Conservation (phyloP, 2,113 vertebrate genomes). For the Phylloscopus trochilus region DNA sequence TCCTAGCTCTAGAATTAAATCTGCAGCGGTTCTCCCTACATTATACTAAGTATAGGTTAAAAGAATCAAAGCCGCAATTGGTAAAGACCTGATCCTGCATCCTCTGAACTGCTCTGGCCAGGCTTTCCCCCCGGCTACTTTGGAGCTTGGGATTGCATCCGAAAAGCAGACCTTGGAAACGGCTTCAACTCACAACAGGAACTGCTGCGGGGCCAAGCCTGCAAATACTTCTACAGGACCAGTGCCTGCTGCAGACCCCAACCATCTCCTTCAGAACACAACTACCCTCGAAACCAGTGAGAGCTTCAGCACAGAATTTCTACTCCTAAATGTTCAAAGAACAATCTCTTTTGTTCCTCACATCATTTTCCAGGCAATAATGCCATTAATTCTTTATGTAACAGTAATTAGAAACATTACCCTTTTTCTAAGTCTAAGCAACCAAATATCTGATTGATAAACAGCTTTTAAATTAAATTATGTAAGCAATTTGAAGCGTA, state of each 20-base stretch:
- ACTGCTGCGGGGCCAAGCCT: not conserved
- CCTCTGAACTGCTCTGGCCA: not conserved
- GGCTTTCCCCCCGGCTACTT: not conserved
- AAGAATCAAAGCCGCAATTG: not conserved
- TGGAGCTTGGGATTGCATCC: not conserved
- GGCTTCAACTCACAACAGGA: not conserved
- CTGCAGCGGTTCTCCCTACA: not conserved
- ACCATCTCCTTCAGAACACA: not conserved
- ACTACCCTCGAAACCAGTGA: accelerated
- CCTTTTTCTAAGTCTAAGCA: not conserved
- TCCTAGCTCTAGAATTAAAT: not conserved
- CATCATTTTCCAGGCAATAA: not conserved
- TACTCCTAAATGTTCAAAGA: not conserved
- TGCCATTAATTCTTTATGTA: not conserved
- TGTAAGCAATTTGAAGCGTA: not conserved
- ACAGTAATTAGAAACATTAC: not conserved
- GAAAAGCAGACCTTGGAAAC: not conserved
- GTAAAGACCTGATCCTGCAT: not conserved
- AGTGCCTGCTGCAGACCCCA: not conserved
- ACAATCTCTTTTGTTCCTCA: not conserved
- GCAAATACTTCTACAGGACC: not conserved
- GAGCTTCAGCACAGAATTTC: not conserved
- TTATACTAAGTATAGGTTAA: not conserved
- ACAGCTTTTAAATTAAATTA: not conserved
- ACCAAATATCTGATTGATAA: not conserved